Conservation (phyloP, 2,113 vertebrate species). For the Cheirogaleus medius region DNA sequence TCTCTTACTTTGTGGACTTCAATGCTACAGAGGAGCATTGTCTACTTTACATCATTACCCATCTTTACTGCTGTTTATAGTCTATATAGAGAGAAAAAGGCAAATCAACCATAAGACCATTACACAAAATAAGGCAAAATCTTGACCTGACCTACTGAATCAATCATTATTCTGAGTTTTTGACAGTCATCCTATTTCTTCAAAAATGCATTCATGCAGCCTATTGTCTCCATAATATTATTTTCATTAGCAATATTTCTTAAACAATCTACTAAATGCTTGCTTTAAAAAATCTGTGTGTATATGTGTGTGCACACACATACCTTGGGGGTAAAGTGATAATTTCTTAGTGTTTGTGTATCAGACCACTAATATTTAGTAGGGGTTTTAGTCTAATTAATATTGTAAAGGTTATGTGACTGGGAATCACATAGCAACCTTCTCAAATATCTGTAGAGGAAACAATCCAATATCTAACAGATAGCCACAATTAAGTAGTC, state of each 20-base stretch:
- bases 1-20: constrained; percentile 14
- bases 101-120: background rate
- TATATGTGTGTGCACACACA: background rate
- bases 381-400: background rate
- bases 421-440: background rate
- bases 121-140: background rate
- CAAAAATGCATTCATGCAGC: background rate
- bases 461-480: background rate
- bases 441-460: background rate
- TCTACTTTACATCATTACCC: background rate
- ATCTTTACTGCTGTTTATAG: background rate
- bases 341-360: background rate
- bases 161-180: background rate
- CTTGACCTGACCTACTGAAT: background rate
- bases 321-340: background rate
- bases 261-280: background rate
- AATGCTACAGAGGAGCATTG: background rate
- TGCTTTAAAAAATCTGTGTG: background rate
- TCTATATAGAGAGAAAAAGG: background rate
- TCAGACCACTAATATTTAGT: background rate
- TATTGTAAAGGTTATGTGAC: background rate
- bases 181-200: background rate
- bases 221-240: background rate
- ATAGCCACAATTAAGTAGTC: background rate
- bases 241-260: constrained; percentile 3